Conservation (phyloP, 2,797 vertebrate species). For the Periparus ater region DNA sequence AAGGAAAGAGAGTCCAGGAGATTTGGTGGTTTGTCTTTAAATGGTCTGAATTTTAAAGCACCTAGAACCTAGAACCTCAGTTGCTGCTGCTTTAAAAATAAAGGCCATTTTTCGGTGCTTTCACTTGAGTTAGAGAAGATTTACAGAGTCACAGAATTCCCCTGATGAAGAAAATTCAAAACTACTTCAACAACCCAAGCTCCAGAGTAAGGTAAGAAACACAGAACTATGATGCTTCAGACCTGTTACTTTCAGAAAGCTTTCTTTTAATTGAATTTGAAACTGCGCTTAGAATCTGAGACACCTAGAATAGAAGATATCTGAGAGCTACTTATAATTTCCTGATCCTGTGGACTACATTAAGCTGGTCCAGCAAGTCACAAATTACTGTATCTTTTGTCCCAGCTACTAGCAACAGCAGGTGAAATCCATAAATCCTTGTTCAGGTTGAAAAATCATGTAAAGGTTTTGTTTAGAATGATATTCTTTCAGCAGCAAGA, state of each 20-base stretch:
- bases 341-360: not conserved
- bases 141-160: not conserved
- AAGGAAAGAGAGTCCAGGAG: not conserved
- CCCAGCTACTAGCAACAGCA: not conserved
- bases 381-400: not conserved
- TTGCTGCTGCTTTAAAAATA: not conserved
- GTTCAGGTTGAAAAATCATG: not conserved
- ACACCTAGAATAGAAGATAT: not conserved
- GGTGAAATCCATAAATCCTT: not conserved
- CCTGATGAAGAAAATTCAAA: not conserved
- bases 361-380: not conserved
- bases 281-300: not conserved
- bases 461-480: not conserved
- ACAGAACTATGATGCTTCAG: not conserved
- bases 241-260: not conserved
- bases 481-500: not conserved
- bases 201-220: not conserved
- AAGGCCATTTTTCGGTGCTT: not conserved
- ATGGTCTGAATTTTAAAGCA: not conserved
- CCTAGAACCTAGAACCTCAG: not conserved
- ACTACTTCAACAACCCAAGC: not conserved
- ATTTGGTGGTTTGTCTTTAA: not conserved
- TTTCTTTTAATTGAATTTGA: not conserved
- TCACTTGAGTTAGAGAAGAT: not conserved
- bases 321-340: not conserved